Evolutionary conservation across 2,888 invertebrate genomes (phyloP).

Genomic region (Sminthurides aquaticus): DNA sequence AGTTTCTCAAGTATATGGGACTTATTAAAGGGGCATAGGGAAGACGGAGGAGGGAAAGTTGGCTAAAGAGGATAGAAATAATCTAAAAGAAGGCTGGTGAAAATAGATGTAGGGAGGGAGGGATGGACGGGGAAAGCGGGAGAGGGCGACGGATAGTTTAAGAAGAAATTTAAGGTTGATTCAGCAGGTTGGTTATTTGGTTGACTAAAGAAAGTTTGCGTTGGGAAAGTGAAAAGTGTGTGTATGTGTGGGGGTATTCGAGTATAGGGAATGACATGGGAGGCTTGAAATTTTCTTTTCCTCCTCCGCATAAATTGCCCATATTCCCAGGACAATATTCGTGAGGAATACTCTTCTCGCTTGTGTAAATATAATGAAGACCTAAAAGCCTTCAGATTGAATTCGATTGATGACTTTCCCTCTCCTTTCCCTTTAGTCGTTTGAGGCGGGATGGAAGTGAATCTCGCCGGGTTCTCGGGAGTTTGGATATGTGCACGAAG

Average conservation of each 20-base stretch:
- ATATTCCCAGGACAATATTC: constrained; percentile 32
- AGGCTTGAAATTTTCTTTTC: constrained; percentile 1
- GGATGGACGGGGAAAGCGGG: not conserved
- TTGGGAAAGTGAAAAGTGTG: not conserved
- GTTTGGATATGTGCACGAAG: too few species aligned
- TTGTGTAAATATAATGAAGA: constrained; percentile 44
- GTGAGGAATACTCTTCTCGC: constrained; percentile 27
- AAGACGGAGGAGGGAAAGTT: too few species aligned
- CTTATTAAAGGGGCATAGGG: too few species aligned
- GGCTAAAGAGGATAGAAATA: too few species aligned
- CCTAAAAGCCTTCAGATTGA: constrained; percentile 42
- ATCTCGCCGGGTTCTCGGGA: not conserved
- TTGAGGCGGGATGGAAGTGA: not conserved
- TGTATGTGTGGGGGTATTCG: not conserved
- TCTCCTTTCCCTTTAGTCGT: constrained; percentile 1
- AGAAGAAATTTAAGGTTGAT: not conserved
- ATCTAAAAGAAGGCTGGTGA: not conserved
- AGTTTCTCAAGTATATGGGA: too few species aligned
- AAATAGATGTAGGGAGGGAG: too few species aligned
- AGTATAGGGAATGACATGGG: not conserved
- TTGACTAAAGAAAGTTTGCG: not conserved
- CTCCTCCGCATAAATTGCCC: constrained; percentile 33
- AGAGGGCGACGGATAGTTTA: not conserved
- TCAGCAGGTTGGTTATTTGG: not conserved
- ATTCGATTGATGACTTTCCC: constrained; percentile 38